phyloP scores from a whole-genome alignment of 2,113 vertebrate species.

The Pachycephala philippinensis region DNA sequence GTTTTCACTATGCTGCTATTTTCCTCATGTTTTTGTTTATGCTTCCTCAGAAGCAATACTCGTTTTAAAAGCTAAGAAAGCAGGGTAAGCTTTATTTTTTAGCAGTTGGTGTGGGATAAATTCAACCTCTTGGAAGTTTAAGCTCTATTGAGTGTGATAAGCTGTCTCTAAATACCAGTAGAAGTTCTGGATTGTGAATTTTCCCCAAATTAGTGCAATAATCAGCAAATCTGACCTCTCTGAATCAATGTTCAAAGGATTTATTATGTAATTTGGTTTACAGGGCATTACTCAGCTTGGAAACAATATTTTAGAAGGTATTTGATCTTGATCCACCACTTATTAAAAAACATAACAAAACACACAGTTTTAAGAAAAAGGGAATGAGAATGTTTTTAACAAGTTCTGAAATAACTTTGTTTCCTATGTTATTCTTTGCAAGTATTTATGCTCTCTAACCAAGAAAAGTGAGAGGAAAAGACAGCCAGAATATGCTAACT shows the following conservation, averaged over 20 bases:
- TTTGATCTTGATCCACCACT: slow-evolving; percentile 6
- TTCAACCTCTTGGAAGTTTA: neutral
- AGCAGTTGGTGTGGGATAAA: neutral
- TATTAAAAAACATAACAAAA: neutral
- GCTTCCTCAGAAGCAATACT: slow-evolving; percentile 1
- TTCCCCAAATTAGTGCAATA: neutral
- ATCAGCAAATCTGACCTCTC: neutral
- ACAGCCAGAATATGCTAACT: neutral
- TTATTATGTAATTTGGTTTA: neutral
- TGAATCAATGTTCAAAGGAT: neutral
- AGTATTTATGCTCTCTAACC: neutral
- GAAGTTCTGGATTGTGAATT: neutral
- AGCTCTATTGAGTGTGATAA: neutral
- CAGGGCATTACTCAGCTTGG: neutral
- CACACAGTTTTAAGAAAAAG: neutral
- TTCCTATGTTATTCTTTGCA: neutral
- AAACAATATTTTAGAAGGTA: neutral
- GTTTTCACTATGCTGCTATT: neutral
- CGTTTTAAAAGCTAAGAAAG: neutral
- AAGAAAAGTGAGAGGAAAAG: neutral
- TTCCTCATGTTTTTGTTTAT: slow-evolving; percentile 40
- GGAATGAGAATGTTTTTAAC: neutral
- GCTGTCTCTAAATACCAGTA: neutral
- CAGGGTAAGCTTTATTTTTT: neutral
- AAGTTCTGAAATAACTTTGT: neutral